Evolutionary conservation across 2,113 vertebrate species (phyloP).

Genomic region (Lanius ludovicianus): DNA sequence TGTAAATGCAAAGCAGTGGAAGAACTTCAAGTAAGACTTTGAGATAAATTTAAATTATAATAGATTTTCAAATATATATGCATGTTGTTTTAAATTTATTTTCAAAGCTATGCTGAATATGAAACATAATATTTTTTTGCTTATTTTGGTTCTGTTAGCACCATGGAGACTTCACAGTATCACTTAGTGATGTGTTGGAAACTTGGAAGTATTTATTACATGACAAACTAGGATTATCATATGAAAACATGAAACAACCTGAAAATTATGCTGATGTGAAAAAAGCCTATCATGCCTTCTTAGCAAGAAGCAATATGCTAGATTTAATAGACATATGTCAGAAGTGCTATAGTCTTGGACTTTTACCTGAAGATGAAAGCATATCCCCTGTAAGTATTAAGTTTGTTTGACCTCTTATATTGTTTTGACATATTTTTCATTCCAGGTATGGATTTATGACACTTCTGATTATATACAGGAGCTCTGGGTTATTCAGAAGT

Average conservation of each 20-base stretch:
- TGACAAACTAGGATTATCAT: conserved; percentile 84
- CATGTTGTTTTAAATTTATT: not conserved
- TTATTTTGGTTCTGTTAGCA: conserved; percentile 66
- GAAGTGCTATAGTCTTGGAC: conserved; percentile 74
- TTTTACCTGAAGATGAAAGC: conserved; percentile 67
- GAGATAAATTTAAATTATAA: not conserved
- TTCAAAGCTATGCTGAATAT: not conserved
- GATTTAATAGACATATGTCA: conserved; percentile 87
- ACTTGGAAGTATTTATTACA: conserved; percentile 87
- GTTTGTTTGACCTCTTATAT: not conserved
- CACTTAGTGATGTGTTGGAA: conserved; percentile 87
- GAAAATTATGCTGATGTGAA: conserved; percentile 81
- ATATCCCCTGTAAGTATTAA: conserved; percentile 83
- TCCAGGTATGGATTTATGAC: not conserved
- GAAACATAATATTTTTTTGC: not conserved
- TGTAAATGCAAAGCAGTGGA: not conserved
- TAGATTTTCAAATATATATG: not conserved
- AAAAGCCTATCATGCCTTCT: conserved; percentile 82
- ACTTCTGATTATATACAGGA: not conserved
- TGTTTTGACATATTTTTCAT: not conserved
- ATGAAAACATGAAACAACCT: conserved; percentile 62
- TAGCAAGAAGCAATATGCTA: conserved; percentile 85
- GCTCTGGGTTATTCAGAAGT: not conserved
- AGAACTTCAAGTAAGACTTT: not conserved
- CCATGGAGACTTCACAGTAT: conserved; percentile 82